These are phyloP conservation scores for Mythimna ferrago DNA, from an alignment of 2,888 invertebrate genomes.

Conservation along the genomic window DNA sequence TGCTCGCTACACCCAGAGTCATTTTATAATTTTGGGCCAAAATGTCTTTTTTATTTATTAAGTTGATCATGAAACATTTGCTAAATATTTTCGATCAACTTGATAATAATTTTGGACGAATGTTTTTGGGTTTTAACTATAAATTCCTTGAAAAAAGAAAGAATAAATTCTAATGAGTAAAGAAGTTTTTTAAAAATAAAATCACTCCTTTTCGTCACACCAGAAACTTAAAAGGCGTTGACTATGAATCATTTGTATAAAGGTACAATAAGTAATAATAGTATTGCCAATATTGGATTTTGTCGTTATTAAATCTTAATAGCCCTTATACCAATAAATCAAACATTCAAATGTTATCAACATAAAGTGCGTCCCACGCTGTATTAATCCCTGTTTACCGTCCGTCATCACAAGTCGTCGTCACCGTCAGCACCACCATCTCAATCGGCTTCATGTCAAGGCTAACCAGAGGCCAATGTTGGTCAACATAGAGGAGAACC, in stretches of 20 bases:
- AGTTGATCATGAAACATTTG: no score
- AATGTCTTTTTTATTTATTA: no score
- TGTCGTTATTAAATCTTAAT: constrained; percentile 1
- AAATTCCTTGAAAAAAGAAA: no score
- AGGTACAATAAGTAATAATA: no score
- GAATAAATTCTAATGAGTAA: no score
- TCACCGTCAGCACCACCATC: constrained; percentile 18
- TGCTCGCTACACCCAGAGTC: no score
- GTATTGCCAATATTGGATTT: constrained; percentile 10
- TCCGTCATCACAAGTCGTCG: constrained; percentile 44
- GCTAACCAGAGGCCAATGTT: constrained; percentile 54
- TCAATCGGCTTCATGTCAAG: constrained; percentile 57
- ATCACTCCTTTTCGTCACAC: no score
- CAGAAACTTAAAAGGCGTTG: not conserved
- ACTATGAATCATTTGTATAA: not conserved
- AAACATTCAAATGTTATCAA: constrained; percentile 28
- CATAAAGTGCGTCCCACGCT: constrained; percentile 40
- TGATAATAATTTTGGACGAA: no score
- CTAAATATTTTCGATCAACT: no score
- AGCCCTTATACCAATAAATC: constrained; percentile 27
- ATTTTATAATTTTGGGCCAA: no score
- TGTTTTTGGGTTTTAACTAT: no score
- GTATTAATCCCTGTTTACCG: constrained; percentile 38
- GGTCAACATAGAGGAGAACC: constrained; percentile 37
- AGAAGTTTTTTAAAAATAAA: no score